A percentile compares a stretch with the other conserved stretches of the same genome.
phyloP scores from a whole-genome alignment of 2,888 invertebrate species.

The Selenia dentaria region DNA sequence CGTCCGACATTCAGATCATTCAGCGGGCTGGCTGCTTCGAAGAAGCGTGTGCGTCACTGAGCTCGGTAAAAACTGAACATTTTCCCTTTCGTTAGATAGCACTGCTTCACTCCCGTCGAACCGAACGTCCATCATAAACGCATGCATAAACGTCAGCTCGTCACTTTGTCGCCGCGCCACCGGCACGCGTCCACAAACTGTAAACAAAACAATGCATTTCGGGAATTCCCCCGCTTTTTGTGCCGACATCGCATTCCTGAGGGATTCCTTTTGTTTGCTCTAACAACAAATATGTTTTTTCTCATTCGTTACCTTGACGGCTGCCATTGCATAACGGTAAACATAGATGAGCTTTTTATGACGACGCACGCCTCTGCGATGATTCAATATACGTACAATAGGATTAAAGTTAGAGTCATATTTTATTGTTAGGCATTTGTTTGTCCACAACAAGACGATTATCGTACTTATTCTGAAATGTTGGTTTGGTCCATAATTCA shows the following conservation, averaged over 20 bases:
- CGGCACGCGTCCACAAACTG: constrained; percentile 55
- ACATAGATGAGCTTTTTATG: constrained; percentile 45
- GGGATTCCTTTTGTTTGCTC: constrained; percentile 83
- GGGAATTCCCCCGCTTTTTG: constrained; percentile 81
- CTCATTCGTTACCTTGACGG: constrained; percentile 46
- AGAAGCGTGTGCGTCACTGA: constrained; percentile 66
- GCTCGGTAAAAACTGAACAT: constrained; percentile 71
- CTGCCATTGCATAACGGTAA: constrained; percentile 66
- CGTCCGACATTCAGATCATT: constrained; percentile 57
- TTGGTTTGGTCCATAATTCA: too few relatives aligned
- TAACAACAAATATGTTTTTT: constrained; percentile 62
- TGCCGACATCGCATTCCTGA: constrained; percentile 75
- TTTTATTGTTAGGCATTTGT: too few relatives aligned
- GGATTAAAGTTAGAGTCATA: too few relatives aligned
- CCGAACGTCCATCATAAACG: constrained; percentile 66
- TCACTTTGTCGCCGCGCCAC: constrained; percentile 56
- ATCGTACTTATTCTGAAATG: too few relatives aligned
- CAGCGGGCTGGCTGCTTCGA: constrained; percentile 55
- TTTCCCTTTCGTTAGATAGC: constrained; percentile 77
- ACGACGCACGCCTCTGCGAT: constrained; percentile 29
- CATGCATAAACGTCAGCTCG: constrained; percentile 41
- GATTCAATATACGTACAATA: constrained; percentile 17
- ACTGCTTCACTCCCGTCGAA: constrained; percentile 40
- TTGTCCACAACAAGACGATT: too few relatives aligned
- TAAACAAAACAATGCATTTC: constrained; percentile 83